A percentile compares a stretch with the other conserved stretches of the same genome.
Conservation (phyloP, 2,888 invertebrate genomes). For the Priocnemis perturbator region DNA sequence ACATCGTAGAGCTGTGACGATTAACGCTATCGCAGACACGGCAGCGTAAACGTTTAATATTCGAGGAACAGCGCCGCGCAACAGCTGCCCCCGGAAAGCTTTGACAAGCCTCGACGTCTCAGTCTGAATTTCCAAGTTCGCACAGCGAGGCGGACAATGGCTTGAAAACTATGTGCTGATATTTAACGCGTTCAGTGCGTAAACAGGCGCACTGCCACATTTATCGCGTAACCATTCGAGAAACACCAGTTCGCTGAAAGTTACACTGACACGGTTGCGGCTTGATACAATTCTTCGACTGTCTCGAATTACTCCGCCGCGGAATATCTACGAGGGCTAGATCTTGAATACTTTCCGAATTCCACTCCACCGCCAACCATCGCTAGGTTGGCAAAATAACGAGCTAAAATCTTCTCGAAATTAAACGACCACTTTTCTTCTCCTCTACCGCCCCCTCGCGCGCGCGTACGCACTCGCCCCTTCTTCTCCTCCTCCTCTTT, state of each 20-base stretch:
- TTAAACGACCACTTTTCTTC: slow-evolving; percentile 40
- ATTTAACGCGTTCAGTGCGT: background rate
- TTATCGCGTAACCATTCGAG: background rate
- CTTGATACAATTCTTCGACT: background rate
- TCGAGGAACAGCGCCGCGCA: slow-evolving; percentile 44
- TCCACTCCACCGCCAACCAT: too few relatives aligned
- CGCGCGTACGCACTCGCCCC: slow-evolving; percentile 15
- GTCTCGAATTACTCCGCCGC: background rate
- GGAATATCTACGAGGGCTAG: background rate
- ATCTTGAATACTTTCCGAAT: too few relatives aligned
- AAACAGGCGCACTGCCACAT: too few relatives aligned
- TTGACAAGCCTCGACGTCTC: slow-evolving; percentile 15
- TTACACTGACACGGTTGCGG: background rate
- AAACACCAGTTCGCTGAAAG: background rate
- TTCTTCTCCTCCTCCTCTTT: slow-evolving; percentile 8
- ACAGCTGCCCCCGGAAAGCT: slow-evolving; percentile 33
- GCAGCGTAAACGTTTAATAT: slow-evolving; percentile 48
- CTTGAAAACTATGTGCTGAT: slow-evolving; percentile 27
- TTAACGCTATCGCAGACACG: too few relatives aligned
- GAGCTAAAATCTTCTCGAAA: slow-evolving; percentile 36
- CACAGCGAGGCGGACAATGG: slow-evolving; percentile 12
- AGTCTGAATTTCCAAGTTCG: slow-evolving; percentile 9
- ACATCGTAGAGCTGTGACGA: too few relatives aligned
- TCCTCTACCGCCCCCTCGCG: too few relatives aligned
- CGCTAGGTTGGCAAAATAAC: background rate